phyloP scores from a whole-genome alignment of 2,888 invertebrate species.

The Brenthis daphne region DNA sequence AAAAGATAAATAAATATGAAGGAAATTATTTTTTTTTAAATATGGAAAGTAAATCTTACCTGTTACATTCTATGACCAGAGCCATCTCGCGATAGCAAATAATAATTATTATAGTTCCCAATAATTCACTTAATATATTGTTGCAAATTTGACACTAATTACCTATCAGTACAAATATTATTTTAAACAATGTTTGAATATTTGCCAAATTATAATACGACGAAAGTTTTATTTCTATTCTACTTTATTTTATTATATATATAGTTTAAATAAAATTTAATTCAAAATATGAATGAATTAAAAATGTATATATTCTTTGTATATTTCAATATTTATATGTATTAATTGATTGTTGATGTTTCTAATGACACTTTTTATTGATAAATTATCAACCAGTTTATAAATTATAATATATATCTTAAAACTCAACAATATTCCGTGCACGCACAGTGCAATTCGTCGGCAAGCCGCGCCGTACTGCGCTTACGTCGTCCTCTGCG shows the following conservation, averaged over 20 bases:
- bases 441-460: conserved; percentile 26
- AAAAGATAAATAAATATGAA: too few relatives aligned
- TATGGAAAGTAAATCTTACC: conserved; percentile 51
- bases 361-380: too few relatives aligned
- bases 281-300: neutral
- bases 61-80: conserved; percentile 58
- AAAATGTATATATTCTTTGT: too few relatives aligned
- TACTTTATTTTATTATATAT: neutral
- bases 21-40: neutral
- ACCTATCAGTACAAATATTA: conserved; percentile 10
- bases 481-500: conserved; percentile 8
- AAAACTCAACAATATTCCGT: neutral
- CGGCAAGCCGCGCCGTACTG: conserved; percentile 30
- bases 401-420: too few relatives aligned
- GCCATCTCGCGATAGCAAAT: conserved; percentile 49
- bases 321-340: too few relatives aligned
- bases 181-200: conserved; percentile 5
- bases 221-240: neutral
- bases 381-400: too few relatives aligned
- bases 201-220: conserved; percentile 21
- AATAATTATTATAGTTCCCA: neutral
- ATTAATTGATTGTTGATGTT: too few relatives aligned
- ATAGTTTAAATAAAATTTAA: too few relatives aligned
- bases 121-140: conserved; percentile 1
- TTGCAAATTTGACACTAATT: neutral